Conservation (phyloP, 2,888 invertebrate species). For the Masnerella sp. region DNA sequence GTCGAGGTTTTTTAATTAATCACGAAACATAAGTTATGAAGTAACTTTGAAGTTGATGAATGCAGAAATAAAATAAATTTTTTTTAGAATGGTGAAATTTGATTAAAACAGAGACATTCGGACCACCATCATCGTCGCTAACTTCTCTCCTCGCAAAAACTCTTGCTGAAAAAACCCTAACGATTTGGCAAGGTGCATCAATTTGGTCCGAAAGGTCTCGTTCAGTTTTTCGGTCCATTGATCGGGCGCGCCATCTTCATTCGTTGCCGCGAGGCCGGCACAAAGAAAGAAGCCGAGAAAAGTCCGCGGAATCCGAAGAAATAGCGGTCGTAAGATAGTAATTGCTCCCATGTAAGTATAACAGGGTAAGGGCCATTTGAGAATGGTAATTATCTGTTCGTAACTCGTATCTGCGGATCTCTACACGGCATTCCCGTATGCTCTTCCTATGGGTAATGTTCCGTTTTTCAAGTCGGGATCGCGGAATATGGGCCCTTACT, state of each 20-base stretch:
- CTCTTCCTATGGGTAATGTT: conserved; percentile 61
- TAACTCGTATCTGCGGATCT: conserved; percentile 63
- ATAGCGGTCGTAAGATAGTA: conserved; percentile 62
- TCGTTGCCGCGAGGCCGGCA: conserved; percentile 25
- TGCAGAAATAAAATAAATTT: too few species aligned
- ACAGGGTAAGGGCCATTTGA: conserved; percentile 61
- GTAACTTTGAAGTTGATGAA: too few species aligned
- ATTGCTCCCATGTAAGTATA: conserved; percentile 64
- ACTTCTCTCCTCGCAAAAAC: too few species aligned
- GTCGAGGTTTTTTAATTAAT: too few species aligned
- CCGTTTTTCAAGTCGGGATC: conserved; percentile 58
- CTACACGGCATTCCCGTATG: conserved; percentile 58
- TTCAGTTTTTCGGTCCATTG: conserved; percentile 22
- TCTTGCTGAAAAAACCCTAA: conserved; percentile 46
- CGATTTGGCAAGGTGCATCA: conserved; percentile 41
- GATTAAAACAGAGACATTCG: too few species aligned
- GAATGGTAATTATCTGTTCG: conserved; percentile 66
- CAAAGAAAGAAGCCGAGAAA: conserved; percentile 39
- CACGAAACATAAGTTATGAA: too few species aligned
- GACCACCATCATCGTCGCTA: too few species aligned
- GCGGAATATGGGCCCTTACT: conserved; percentile 55
- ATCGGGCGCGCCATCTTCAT: conserved; percentile 33
- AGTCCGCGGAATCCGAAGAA: conserved; percentile 57
- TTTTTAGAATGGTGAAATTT: too few species aligned
- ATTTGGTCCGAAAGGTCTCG: conserved; percentile 17